Conservation (phyloP, 2,113 vertebrate species). For the Hypomesus transpacificus region DNA sequence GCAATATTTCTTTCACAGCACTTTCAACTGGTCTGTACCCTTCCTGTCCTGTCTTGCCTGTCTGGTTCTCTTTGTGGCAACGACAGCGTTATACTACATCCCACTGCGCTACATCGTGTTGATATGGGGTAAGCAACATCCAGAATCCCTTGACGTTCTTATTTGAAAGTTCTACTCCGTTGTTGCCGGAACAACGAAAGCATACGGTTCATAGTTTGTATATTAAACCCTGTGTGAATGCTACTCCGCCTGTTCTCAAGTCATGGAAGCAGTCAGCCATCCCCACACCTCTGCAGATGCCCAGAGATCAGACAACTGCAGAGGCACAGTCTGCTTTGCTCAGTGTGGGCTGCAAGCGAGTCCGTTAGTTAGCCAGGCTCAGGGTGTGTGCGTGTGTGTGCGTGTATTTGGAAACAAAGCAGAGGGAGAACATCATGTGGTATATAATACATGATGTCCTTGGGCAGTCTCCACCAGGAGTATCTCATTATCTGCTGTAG, state of each 20-base stretch:
- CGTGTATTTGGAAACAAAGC: constrained; percentile 67
- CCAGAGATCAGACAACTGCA: constrained; percentile 60
- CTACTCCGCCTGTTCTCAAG: constrained; percentile 40
- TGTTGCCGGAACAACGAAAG: constrained; percentile 17
- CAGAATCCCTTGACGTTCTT: not conserved
- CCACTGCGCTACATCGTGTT: constrained; percentile 90
- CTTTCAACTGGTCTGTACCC: constrained; percentile 94
- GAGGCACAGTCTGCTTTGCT: constrained; percentile 46
- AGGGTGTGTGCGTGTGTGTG: constrained; percentile 59
- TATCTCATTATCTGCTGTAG: constrained; percentile 69
- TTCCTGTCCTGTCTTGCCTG: constrained; percentile 87
- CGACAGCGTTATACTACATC: constrained; percentile 78
- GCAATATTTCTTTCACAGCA: constrained; percentile 66
- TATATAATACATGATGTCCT: constrained; percentile 72
- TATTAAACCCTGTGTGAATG: constrained; percentile 17
- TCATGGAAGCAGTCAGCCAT: constrained; percentile 43
- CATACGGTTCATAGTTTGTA: no score
- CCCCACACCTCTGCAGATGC: constrained; percentile 58
- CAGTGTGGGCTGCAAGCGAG: constrained; percentile 61
- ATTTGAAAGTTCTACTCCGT: constrained; percentile 23
- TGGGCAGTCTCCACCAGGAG: constrained; percentile 71
- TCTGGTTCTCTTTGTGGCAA: constrained; percentile 74
- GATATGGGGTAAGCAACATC: constrained; percentile 87
- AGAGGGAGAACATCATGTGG: constrained; percentile 55
- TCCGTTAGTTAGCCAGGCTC: constrained; percentile 57